These are phyloP conservation scores for Stictocephala bisonia DNA, from an alignment of 2,888 invertebrate genomes.

Conservation along the genomic window DNA sequence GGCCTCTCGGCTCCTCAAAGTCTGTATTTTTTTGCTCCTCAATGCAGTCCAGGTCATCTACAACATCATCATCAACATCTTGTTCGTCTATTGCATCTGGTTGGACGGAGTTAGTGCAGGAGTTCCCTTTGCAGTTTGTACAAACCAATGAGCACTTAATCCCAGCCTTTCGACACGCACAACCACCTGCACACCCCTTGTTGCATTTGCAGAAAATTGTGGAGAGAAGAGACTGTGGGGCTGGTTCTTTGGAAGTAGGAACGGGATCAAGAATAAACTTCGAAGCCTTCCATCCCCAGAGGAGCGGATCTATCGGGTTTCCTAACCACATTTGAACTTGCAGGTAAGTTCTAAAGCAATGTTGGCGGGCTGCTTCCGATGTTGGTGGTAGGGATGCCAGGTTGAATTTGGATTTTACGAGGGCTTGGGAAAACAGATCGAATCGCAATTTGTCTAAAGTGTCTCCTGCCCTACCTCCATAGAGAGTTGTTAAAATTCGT, in stretches of 20 bases:
- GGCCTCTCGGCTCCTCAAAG: too few relatives aligned
- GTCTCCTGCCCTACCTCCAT: too few relatives aligned
- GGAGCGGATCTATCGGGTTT: neutral
- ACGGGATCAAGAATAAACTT: neutral
- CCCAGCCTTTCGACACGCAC: neutral
- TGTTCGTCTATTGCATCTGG: neutral
- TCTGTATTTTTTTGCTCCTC: too few relatives aligned
- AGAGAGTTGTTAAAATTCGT: too few relatives aligned
- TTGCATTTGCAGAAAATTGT: constrained; percentile 21
- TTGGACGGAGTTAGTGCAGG: neutral
- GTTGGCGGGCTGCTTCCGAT: neutral
- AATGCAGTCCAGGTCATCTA: too few relatives aligned
- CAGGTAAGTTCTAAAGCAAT: neutral
- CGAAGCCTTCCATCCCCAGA: neutral
- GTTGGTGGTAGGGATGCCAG: neutral
- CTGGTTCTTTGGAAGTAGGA: constrained; percentile 5
- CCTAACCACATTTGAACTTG: constrained; percentile 6
- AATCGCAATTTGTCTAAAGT: neutral
- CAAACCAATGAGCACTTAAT: constrained; percentile 3
- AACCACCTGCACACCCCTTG: constrained; percentile 22
- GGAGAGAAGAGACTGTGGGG: neutral
- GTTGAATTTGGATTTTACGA: neutral
- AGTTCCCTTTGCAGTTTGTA: constrained; percentile 14
- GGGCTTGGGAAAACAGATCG: neutral
- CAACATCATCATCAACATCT: constrained; percentile 10